These are phyloP conservation scores for Danio jaintianensis DNA, from an alignment of 2,797 vertebrate genomes.

Conservation along the genomic window DNA sequence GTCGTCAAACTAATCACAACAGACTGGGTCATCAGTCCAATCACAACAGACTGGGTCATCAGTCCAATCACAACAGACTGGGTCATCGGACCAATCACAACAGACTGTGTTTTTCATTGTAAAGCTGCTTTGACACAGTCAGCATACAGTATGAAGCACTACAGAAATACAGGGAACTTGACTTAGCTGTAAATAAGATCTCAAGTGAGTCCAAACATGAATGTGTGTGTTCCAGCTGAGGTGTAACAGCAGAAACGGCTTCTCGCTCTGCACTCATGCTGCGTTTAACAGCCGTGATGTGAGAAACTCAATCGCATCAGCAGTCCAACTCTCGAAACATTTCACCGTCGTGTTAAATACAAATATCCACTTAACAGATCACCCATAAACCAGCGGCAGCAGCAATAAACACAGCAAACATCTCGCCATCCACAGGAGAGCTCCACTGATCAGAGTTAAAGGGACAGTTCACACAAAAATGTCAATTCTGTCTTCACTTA, in stretches of 20 bases:
- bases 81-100: too few species aligned
- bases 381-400: background rate
- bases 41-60: too few species aligned
- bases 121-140: too few species aligned
- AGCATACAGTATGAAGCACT: too few species aligned
- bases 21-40: too few species aligned
- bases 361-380: conserved; percentile 14
- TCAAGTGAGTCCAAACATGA: background rate
- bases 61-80: too few species aligned
- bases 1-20: too few species aligned
- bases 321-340: background rate
- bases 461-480: too few species aligned
- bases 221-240: background rate
- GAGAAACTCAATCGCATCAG: background rate
- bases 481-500: too few species aligned
- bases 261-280: background rate
- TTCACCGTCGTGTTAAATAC: background rate
- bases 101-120: too few species aligned
- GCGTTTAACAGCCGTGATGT: background rate
- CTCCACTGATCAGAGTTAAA: too few species aligned
- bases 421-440: background rate
- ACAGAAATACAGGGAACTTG: too few species aligned
- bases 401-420: conserved; percentile 2
- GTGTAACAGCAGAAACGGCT: background rate
- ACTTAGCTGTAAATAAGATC: background rate